Conservation (phyloP, 2,113 vertebrate species). For the Oncorhynchus clarkii region DNA sequence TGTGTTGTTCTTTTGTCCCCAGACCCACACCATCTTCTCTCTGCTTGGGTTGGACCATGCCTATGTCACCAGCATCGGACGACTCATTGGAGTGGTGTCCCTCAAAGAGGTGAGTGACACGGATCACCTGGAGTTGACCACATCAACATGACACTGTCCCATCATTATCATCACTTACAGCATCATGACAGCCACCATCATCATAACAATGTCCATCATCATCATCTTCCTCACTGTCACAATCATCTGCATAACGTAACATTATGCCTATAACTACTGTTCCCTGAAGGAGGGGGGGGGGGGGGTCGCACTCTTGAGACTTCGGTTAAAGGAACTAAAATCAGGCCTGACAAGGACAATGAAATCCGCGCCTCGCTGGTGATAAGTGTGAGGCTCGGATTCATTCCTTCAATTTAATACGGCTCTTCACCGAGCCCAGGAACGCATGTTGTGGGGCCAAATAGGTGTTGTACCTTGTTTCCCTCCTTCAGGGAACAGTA, state of each 20-base stretch:
- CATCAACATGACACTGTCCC: not conserved
- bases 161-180: conserved; percentile 9
- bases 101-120: conserved; percentile 86
- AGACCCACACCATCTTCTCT: conserved; percentile 97
- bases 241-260: not conserved
- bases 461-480: no score
- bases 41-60: conserved; percentile 93
- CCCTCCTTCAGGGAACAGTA: no score
- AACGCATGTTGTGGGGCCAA: no score
- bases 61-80: conserved; percentile 95
- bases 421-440: no score
- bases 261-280: no score
- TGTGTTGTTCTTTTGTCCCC: conserved; percentile 17
- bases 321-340: no score
- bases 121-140: not conserved
- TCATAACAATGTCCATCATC: not conserved
- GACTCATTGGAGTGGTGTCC: conserved; percentile 93
- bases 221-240: not conserved
- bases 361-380: no score
- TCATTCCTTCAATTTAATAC: no score
- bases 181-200: conserved; percentile 3
- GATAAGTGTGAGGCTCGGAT: no score
- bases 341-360: no score
- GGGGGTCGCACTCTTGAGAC: no score
- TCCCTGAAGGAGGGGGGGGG: no score